Evolutionary conservation across 1,140 invertebrate genomes (phyloP).

Genomic region (Chrysomallon squamiferum): DNA sequence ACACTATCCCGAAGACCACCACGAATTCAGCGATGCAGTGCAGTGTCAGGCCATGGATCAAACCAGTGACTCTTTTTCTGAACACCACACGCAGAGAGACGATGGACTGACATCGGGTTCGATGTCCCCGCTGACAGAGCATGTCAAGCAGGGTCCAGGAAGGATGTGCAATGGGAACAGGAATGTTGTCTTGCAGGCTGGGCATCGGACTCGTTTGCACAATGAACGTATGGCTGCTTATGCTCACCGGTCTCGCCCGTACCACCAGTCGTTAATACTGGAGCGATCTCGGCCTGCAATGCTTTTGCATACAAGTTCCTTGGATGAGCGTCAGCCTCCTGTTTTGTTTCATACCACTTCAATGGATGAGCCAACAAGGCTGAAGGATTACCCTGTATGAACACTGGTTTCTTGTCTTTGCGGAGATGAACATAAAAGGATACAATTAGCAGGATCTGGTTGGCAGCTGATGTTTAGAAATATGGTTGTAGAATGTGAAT

Average conservation of each 20-base stretch:
- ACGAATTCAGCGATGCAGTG: slow-evolving; percentile 53
- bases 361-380: neutral
- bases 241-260: neutral
- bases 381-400: slow-evolving; percentile 5
- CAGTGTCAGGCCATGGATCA: slow-evolving; percentile 31
- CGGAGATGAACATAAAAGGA: no score
- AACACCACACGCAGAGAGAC: slow-evolving; percentile 5
- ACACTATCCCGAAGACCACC: slow-evolving; percentile 41
- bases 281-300: neutral
- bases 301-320: slow-evolving; percentile 1
- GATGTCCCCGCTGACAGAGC: neutral
- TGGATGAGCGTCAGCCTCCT: neutral
- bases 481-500: no score
- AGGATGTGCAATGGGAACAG: slow-evolving; percentile 1
- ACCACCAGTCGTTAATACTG: neutral
- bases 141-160: neutral
- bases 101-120: neutral
- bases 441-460: no score
- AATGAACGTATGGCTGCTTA: neutral
- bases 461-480: no score
- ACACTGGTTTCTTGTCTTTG: neutral
- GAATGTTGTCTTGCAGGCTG: neutral
- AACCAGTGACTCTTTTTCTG: slow-evolving; percentile 39
- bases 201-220: neutral
- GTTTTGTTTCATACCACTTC: neutral